Conservation (phyloP, 2,888 invertebrate genomes). For the Ennomos quercinarius region DNA sequence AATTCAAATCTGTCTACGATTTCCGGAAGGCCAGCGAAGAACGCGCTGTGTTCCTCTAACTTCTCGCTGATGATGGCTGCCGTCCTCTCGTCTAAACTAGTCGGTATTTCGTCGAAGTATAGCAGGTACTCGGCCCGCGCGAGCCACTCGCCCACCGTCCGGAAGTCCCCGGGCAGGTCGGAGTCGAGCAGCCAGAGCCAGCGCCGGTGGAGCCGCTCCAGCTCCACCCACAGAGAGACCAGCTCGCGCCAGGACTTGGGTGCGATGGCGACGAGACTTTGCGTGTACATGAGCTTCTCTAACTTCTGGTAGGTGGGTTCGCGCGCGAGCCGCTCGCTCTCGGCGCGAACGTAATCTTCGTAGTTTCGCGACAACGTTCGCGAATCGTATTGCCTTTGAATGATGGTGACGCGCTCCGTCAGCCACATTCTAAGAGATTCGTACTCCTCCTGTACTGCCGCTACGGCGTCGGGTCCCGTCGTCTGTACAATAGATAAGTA, state of each 20-base stretch:
- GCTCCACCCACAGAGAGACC: conserved; percentile 91
- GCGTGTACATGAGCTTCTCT: conserved; percentile 91
- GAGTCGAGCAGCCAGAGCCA: conserved; percentile 97
- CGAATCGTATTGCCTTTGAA: conserved; percentile 91
- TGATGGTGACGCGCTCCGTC: conserved; percentile 89
- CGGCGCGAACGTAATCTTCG: conserved; percentile 92
- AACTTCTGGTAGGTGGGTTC: conserved; percentile 90
- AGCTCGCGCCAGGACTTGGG: conserved; percentile 94
- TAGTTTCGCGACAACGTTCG: conserved; percentile 91
- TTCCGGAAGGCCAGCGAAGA: conserved; percentile 93
- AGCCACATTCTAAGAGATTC: conserved; percentile 93
- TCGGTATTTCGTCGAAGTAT: conserved; percentile 93
- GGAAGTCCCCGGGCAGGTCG: conserved; percentile 93
- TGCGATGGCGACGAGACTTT: conserved; percentile 92
- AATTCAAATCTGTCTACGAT: conserved; percentile 92
- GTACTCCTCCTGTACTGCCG: conserved; percentile 92
- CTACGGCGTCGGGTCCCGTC: conserved; percentile 89
- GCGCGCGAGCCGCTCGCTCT: conserved; percentile 91
- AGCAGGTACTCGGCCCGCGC: conserved; percentile 94
- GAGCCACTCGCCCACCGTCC: conserved; percentile 95
- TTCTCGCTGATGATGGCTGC: conserved; percentile 95
- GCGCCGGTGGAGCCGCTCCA: conserved; percentile 91
- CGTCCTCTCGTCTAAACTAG: conserved; percentile 94
- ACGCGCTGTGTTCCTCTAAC: conserved; percentile 94
- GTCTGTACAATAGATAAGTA: conserved; percentile 69